Conservation (phyloP, 2,113 vertebrate genomes). For the Piliocolobus tephrosceles region DNA sequence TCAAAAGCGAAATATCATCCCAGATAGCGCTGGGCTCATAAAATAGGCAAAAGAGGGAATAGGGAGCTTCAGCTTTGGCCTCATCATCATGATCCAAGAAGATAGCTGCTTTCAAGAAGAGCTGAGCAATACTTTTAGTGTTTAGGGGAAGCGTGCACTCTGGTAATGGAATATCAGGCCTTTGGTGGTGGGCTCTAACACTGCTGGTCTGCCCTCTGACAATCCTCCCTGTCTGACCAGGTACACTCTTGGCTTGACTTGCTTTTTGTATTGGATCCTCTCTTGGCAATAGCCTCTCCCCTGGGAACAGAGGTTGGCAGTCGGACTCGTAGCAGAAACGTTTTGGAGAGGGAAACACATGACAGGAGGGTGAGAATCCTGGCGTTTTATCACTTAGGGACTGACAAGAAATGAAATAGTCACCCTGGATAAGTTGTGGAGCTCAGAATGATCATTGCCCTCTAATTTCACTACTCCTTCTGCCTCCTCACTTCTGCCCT, state of each 20-base stretch:
- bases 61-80: neutral
- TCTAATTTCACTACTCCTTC: neutral
- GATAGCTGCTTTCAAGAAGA: neutral
- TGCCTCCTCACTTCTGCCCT: neutral
- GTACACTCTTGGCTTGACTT: neutral
- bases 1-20: neutral
- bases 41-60: neutral
- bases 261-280: neutral
- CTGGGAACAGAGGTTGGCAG: neutral
- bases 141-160: accelerated
- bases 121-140: neutral
- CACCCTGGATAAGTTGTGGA: accelerated
- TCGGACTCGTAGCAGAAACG: neutral
- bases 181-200: neutral
- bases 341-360: neutral
- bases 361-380: neutral
- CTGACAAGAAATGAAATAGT: neutral
- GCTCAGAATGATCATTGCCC: neutral
- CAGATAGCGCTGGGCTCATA: neutral
- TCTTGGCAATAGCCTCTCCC: neutral
- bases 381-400: neutral
- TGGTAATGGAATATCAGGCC: neutral
- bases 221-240: no score
- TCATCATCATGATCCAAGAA: neutral
- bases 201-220: neutral